phyloP scores from a whole-genome alignment of 2,113 vertebrate genomes.

The Isichthys henryi region DNA sequence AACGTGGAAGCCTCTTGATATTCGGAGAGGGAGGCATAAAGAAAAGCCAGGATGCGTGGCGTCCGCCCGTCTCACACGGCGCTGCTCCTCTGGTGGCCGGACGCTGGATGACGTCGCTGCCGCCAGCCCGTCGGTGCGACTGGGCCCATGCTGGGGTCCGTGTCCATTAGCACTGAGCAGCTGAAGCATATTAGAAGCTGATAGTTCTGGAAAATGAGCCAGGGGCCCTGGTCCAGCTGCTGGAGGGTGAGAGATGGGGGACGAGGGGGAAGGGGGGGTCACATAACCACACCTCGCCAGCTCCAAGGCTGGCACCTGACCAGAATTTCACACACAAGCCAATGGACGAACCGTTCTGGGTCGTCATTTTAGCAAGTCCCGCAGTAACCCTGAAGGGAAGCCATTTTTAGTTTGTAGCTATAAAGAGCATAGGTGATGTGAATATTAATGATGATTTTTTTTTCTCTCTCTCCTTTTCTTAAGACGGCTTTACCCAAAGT shows the following conservation, averaged over 20 bases:
- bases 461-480: background rate
- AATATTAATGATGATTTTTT: background rate
- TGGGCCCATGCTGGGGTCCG: constrained; percentile 16
- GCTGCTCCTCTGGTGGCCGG: constrained; percentile 1
- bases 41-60: constrained; percentile 11
- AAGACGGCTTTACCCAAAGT: background rate
- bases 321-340: background rate
- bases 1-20: constrained; percentile 14
- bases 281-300: background rate
- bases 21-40: constrained; percentile 19
- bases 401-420: background rate
- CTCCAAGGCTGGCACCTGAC: background rate
- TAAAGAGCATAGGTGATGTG: background rate
- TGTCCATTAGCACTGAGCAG: constrained; percentile 34
- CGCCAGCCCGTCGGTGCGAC: background rate
- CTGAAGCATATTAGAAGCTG: constrained; percentile 23
- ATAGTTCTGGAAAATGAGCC: constrained; percentile 14
- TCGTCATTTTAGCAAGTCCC: background rate
- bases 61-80: background rate
- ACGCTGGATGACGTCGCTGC: constrained; percentile 26
- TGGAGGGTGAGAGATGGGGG: constrained; percentile 20
- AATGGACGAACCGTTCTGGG: background rate
- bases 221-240: constrained; percentile 26
- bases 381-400: background rate
- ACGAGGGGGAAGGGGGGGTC: constrained; percentile 3